A percentile compares a stretch with the other conserved stretches of the same genome.
Evolutionary conservation across 1,140 invertebrate genomes (phyloP).

Genomic region (Drosophila suzukii): DNA sequence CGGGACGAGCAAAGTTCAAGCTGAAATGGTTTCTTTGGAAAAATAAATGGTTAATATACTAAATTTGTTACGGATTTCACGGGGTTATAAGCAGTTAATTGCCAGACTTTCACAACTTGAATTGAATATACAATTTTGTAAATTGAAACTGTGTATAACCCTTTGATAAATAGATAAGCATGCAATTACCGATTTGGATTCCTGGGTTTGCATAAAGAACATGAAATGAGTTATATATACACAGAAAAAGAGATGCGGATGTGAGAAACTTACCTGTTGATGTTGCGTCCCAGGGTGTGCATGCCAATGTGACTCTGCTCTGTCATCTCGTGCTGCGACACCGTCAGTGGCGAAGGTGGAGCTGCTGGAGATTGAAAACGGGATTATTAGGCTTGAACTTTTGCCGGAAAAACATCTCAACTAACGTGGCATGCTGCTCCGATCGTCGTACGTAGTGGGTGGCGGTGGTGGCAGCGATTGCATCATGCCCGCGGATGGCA

Average conservation of each 20-base stretch:
- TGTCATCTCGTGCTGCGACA: conserved; percentile 84
- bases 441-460: conserved; percentile 87
- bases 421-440: conserved; percentile 92
- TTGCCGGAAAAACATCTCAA: conserved; percentile 26
- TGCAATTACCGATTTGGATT: conserved; percentile 75
- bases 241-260: neutral
- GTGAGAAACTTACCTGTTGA: conserved; percentile 73
- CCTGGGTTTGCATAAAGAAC: conserved; percentile 55
- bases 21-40: conserved; percentile 78
- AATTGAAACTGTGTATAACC: conserved; percentile 1
- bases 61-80: neutral
- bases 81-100: neutral
- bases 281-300: conserved; percentile 86
- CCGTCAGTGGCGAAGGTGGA: conserved; percentile 91
- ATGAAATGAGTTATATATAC: conserved; percentile 47
- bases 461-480: conserved; percentile 89
- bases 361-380: conserved; percentile 85
- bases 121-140: neutral
- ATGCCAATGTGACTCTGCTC: conserved; percentile 86
- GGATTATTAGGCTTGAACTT: neutral
- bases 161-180: neutral
- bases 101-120: neutral
- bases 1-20: conserved; percentile 85
- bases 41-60: conserved; percentile 3
- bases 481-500: conserved; percentile 88